These are phyloP conservation scores for Cantharis rufa DNA, from an alignment of 2,888 invertebrate species.

Conservation along the genomic window DNA sequence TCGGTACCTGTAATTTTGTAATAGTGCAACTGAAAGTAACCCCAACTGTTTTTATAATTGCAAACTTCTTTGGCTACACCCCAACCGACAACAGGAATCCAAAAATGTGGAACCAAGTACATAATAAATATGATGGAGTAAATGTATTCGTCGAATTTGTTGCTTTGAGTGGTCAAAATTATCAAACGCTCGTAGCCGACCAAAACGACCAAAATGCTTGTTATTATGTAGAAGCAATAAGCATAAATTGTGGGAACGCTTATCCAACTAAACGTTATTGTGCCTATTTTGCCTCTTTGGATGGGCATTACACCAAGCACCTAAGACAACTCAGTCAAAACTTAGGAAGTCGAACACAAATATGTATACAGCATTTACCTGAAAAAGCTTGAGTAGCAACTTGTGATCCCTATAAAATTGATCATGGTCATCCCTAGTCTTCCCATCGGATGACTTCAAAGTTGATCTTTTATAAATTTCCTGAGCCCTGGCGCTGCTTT, in stretches of 20 bases:
- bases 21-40: constrained; percentile 64
- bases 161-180: constrained; percentile 63
- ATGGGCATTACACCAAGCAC: constrained; percentile 70
- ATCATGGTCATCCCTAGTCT: constrained; percentile 65
- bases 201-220: constrained; percentile 62
- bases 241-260: constrained; percentile 69
- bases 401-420: constrained; percentile 72
- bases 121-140: constrained; percentile 70
- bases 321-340: constrained; percentile 41
- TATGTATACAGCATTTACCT: constrained; percentile 43
- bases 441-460: constrained; percentile 63
- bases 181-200: constrained; percentile 67
- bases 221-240: constrained; percentile 64
- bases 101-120: constrained; percentile 70
- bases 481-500: constrained; percentile 47
- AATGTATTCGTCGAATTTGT: constrained; percentile 71
- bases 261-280: constrained; percentile 67
- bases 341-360: not conserved
- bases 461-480: constrained; percentile 55
- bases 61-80: constrained; percentile 71
- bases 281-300: constrained; percentile 51
- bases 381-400: constrained; percentile 64
- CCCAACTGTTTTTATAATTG: constrained; percentile 72
- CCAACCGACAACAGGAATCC: constrained; percentile 73
- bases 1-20: constrained; percentile 52